Base-by-base conservation (phyloP, 2,113 vertebrate genomes). In the Rhabdomys dilectus region DNA sequence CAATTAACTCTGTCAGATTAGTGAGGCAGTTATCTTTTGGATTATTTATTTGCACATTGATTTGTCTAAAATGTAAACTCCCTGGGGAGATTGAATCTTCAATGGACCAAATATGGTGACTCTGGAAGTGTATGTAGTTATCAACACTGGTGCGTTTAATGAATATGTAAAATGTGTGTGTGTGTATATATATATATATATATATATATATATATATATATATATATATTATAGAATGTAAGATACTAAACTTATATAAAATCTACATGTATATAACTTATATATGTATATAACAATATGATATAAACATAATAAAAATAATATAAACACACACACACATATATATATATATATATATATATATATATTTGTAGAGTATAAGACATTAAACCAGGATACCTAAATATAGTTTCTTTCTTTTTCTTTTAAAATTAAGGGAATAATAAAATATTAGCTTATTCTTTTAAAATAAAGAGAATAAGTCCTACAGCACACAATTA, bases 1-100 rank as follows among this genome's bases (percentile, higher is more conserved):
- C 96, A 97, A 91, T 98, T 97, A 94, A 92, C 95, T 96, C 72
- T 97, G 96, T 97, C 95, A 95, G 94, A 82, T 76, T 94, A 13
- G 56, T 75, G 70, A 93, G 81, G 42, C 60, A 39, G 89, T 89
- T 91, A 77, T 92, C n/a, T 45, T 93, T 31, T 0, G 76, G 76
- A 42, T 86, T 66, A 81, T 66, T 96, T 82, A 51, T 89, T 64
- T 81, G 48, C 3, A 60, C 29, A 22, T 68, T 76, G 80, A 85
- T 66, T 60, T 62, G 45, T 15, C 76, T 89, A 48, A 96, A 92
- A 91, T 39, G 48, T 42, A 97, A 97, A 82, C 84, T 95, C 42
- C 26, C 60, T 8, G 1, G 86, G 62, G 51, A 9, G 36, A 48
- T 39, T 53, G 12, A 22, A 60, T 53, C 15, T 70, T 66, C 3